Base-by-base conservation (phyloP, 2,888 invertebrate species). In the Leucania comma region DNA sequence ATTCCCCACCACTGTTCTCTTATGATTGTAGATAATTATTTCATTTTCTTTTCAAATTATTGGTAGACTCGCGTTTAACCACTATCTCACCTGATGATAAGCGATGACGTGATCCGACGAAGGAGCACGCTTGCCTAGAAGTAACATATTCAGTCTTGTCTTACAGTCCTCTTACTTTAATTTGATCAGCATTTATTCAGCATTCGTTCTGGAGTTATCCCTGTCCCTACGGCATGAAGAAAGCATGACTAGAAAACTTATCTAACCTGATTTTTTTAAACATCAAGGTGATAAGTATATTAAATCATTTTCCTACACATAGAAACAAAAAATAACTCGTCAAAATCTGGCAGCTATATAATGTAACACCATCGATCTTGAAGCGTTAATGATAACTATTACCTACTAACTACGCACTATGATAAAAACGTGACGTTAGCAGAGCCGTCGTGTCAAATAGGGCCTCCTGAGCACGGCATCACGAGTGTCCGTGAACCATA, bases 401-500 rank as follows among this genome's bases (percentile, higher is more conserved):
- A 74, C 42, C 24, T 42, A 56, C 50, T 57, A 72, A 68, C 59
- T 72, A 68, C 71, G 62, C 56, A 64, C 65, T 54, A 48, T 61
- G 48, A 24, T 61, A 62, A 68, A 65, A 67, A 68, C 80, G 81
- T 84, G 83, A 74, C 74, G 69, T 69, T 61, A 51, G 24, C 51
- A 57, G 58, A 72, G 38, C 38, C 14, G 77, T 80, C 72, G 83
- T 80, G 81, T 77, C 76, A 78, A 76, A 78, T 81, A 87, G 85
- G 82, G 81, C 84, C 85, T 83, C 77, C 75, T 82, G 46, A n/a
- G n/a, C 46, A 48, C n/a, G 46, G 56, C 61, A 68, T 81, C 82
- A 87, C 77, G 76, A 70, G 35, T 69, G 87, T 80, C 87, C 88
- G 58, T 89, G 89, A 88, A 87, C 87, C 68, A 75, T 66, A 68